phyloP scores from a whole-genome alignment of 2,113 vertebrate genomes.

The Ciconia maguari region DNA sequence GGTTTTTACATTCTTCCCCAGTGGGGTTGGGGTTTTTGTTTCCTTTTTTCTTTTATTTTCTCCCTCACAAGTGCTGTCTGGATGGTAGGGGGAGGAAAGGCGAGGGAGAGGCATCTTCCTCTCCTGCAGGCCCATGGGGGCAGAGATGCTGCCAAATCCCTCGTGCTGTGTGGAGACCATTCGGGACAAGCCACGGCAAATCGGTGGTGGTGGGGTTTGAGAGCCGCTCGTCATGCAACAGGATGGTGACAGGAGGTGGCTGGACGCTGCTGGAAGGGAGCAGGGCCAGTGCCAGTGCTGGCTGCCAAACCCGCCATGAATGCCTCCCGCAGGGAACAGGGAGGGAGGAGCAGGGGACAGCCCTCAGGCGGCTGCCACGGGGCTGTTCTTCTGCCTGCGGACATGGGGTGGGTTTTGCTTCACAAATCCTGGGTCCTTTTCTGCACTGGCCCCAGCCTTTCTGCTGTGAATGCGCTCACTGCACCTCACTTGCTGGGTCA shows the following conservation, averaged over 20 bases:
- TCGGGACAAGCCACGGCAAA: background rate
- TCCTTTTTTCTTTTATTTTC: background rate
- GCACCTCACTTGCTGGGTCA: background rate
- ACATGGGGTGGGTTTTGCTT: background rate
- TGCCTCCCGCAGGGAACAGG: background rate
- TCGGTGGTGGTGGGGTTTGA: rapidly evolving
- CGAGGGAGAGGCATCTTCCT: background rate
- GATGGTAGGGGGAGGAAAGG: background rate
- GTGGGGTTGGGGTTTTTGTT: background rate
- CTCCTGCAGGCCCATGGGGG: background rate
- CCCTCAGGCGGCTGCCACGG: background rate
- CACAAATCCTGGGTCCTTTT: background rate
- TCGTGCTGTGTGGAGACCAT: background rate
- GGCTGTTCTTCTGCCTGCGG: background rate
- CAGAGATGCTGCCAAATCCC: background rate
- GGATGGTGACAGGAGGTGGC: background rate
- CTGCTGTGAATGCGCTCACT: background rate
- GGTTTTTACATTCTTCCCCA: slow-evolving; percentile 57
- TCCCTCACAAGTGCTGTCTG: background rate
- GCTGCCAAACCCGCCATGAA: background rate
- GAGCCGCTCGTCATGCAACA: rapidly evolving
- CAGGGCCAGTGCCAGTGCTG: background rate
- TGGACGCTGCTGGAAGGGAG: background rate
- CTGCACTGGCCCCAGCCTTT: background rate
- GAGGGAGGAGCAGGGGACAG: background rate